Percentiles rank a stretch among this genome's conserved stretches.
Evolutionary conservation across 2,113 vertebrate species (phyloP).

Genomic region (Spermophilus dauricus): DNA sequence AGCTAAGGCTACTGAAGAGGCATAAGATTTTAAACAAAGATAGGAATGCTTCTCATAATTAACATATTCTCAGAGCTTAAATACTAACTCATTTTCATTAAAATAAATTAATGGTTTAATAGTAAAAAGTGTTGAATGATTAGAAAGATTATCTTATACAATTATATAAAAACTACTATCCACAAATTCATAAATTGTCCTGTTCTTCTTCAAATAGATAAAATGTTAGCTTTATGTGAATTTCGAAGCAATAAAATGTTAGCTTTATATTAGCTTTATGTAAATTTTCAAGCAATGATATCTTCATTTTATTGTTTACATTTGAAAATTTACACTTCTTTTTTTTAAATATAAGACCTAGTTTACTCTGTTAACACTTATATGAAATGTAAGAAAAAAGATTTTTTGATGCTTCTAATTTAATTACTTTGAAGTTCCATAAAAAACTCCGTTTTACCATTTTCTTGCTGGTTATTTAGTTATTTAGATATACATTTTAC

Average conservation of each 20-base stretch:
- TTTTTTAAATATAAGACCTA: not conserved
- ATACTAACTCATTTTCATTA: not conserved
- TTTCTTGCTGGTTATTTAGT: not conserved
- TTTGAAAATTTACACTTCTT: not conserved
- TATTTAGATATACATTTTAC: not conserved
- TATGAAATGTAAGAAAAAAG: not conserved
- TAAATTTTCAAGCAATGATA: conserved; percentile 9
- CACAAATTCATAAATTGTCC: not conserved
- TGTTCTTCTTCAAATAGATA: not conserved
- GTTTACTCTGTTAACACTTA: not conserved
- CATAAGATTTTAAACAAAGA: conserved; percentile 51
- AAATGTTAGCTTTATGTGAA: not conserved
- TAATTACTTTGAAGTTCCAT: not conserved
- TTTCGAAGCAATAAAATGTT: not conserved
- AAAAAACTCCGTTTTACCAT: not conserved
- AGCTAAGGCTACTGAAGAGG: conserved; percentile 26
- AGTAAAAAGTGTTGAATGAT: not conserved
- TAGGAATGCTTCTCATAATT: not conserved
- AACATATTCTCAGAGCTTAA: not conserved
- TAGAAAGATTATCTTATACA: not conserved
- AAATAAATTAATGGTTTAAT: not conserved
- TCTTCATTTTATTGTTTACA: not conserved
- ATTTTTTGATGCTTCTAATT: not conserved
- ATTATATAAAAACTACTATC: not conserved
- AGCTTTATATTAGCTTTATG: not conserved